Evolutionary conservation across 2,113 vertebrate genomes (phyloP).

Genomic region (Hemiprocne comata): DNA sequence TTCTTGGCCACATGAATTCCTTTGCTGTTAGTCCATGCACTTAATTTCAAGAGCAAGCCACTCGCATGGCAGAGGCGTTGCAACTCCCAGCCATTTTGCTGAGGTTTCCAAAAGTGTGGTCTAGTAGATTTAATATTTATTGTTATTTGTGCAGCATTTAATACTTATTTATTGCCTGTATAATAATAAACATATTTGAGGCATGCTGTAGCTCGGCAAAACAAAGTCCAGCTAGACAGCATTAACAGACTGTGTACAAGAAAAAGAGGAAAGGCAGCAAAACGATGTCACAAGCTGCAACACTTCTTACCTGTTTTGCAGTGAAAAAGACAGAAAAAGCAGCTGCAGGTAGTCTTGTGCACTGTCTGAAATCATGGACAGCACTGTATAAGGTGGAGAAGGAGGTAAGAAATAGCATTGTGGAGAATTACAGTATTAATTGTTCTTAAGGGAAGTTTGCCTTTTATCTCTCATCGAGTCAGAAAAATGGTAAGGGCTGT

Average conservation of each 20-base stretch:
- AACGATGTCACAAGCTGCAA: neutral
- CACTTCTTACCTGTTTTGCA: neutral
- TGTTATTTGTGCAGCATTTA: slow-evolving; percentile 15
- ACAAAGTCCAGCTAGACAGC: neutral
- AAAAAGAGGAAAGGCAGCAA: neutral
- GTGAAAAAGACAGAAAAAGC: neutral
- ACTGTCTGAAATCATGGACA: neutral
- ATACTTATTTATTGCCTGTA: neutral
- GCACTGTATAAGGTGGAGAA: neutral
- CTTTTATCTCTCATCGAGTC: neutral
- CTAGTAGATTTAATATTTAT: slow-evolving; percentile 26
- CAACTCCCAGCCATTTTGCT: neutral
- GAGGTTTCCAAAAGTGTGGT: neutral
- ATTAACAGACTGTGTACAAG: rapidly evolving
- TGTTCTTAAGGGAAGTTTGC: neutral
- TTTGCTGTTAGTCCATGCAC: neutral
- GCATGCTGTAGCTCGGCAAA: neutral
- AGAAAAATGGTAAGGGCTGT: neutral
- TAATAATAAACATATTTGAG: neutral
- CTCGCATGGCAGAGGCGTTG: neutral
- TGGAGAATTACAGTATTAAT: neutral
- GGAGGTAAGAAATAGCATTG: neutral
- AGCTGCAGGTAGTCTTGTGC: neutral
- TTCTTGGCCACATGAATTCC: neutral
- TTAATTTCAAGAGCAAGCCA: slow-evolving; percentile 2